Evolutionary conservation across 2,888 invertebrate genomes (phyloP), one percentile per base, ranked within the genome.

Genomic region (Andrena dorsata): DNA sequence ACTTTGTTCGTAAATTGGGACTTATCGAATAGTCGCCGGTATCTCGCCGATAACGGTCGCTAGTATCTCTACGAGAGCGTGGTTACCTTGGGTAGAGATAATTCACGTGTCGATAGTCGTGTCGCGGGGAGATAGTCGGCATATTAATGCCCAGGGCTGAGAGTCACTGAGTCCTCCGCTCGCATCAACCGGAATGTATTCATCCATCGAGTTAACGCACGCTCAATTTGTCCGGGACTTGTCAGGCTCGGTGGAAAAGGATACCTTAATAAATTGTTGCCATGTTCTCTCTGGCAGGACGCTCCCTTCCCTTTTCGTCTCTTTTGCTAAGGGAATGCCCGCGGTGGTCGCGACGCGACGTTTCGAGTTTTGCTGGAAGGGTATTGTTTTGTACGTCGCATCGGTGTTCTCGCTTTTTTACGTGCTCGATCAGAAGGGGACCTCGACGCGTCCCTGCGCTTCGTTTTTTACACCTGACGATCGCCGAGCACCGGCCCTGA

Each of bases 131-230:
- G 53, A 60, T 41, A 58, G 30, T 8, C 16, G 13, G 60, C n/a
- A 47, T 71, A 77, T 74, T 71, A 84, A 86, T 74, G 83, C 51
- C 41, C 56, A 10, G 53, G 79, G 66, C 76, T 89, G 88, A 88
- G 89, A 88, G 74, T 87, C 88, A 86, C 88, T 88, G 88, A 64
- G 78, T 83, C 71, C 80, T 58, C 79, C 79, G 83, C 76, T 79
- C 84, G 82, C 84, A 83, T 88, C 87, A 86, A 86, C 75, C 53
- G 81, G 82, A 87, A 88, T 89, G 89, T 88, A 88, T 88, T 88
- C 89, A 88, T 89, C 79, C 89, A 87, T 88, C 89, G 87, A 87
- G 88, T 89, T 87, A 89, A 89, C 89, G 85, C 89, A 87, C 87
- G 85, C 82, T 88, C 88, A 88, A 88, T 88, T 88, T 88, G 88